Conservation (phyloP, 2,113 vertebrate genomes). For the Heliornis fulica region DNA sequence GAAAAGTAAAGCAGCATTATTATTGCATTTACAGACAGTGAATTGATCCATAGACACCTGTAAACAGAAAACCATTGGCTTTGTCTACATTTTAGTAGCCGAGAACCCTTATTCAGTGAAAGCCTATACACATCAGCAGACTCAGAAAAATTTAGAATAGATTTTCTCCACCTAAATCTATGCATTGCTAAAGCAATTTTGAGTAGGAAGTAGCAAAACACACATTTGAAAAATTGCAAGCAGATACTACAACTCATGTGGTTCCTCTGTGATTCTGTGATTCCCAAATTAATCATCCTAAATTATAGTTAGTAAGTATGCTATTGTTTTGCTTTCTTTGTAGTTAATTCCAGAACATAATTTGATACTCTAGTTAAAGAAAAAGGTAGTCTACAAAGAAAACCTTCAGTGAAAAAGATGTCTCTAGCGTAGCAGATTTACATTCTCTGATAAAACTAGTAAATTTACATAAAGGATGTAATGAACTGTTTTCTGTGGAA, state of each 20-base stretch:
- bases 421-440: neutral
- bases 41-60: neutral
- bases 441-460: neutral
- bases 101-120: neutral
- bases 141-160: neutral
- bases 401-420: neutral
- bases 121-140: neutral
- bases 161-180: neutral
- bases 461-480: neutral
- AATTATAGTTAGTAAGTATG: neutral
- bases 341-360: neutral
- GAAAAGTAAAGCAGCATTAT: neutral
- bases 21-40: neutral
- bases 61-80: neutral
- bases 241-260: neutral
- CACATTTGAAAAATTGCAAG: neutral
- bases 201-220: neutral
- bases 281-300: neutral
- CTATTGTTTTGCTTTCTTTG: neutral
- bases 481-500: neutral
- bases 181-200: neutral
- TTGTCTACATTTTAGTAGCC: neutral
- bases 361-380: neutral
- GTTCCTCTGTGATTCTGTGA: neutral
- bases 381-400: neutral